Evolutionary conservation across 2,888 invertebrate species (phyloP).

Genomic region (Callyntrura guangdongensis): DNA sequence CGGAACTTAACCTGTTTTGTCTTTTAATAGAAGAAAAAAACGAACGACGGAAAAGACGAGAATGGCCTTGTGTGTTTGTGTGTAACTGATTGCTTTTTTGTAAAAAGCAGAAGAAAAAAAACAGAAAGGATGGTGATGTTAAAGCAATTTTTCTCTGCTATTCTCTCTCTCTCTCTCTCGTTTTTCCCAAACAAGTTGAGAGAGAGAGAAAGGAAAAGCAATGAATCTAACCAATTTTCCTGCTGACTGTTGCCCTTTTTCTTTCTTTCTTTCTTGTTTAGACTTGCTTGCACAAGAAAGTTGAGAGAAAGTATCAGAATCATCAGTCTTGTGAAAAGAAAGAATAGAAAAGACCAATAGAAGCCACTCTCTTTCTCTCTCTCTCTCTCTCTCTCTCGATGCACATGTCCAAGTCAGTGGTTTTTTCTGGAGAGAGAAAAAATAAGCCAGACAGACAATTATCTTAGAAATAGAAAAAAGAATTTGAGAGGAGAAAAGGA

Average conservation of each 20-base stretch:
- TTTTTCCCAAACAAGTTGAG: conserved; percentile 21
- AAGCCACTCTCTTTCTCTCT: conserved; percentile 12
- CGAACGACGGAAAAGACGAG: background rate
- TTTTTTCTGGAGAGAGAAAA: background rate
- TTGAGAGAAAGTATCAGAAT: conserved; percentile 81
- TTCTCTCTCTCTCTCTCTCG: background rate
- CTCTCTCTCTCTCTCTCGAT: background rate
- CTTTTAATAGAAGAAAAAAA: background rate
- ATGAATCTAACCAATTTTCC: conserved; percentile 82
- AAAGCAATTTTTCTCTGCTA: conserved; percentile 72
- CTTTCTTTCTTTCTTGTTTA: conserved; percentile 6
- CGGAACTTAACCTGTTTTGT: background rate
- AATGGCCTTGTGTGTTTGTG: background rate
- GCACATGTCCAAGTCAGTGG: conserved; percentile 43
- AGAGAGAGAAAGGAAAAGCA: conserved; percentile 39
- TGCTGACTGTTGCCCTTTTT: conserved; percentile 84
- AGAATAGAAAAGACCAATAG: conserved; percentile 24
- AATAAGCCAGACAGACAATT: conserved; percentile 51
- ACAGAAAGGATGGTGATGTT: conserved; percentile 33
- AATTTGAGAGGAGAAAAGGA: conserved; percentile 1
- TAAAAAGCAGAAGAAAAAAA: conserved; percentile 8
- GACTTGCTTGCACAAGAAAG: background rate
- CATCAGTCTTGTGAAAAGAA: conserved; percentile 81
- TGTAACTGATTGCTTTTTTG: conserved; percentile 63
- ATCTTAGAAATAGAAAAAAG: background rate